Conservation (phyloP, 2,113 vertebrate genomes). For the Monopterus albus region DNA sequence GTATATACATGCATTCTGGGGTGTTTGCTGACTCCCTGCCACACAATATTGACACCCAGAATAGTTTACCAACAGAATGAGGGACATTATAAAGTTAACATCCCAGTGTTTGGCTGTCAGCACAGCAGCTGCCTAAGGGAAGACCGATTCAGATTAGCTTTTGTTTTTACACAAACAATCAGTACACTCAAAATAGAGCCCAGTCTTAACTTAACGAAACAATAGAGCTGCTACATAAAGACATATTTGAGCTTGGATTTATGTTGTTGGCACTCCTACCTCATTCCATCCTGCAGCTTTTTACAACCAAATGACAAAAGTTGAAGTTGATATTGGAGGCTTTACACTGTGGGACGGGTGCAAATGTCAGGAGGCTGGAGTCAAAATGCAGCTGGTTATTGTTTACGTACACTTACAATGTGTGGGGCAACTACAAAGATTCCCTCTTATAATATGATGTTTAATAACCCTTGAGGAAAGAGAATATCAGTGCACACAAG, state of each 20-base stretch:
- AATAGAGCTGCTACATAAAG: conserved; percentile 25
- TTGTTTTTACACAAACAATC: conserved; percentile 51
- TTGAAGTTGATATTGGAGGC: conserved; percentile 4
- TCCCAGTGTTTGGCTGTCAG: conserved; percentile 45
- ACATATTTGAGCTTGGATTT: conserved; percentile 33
- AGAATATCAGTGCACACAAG: background rate
- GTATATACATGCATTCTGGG: background rate
- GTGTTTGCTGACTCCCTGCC: conserved; percentile 7
- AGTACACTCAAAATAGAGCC: conserved; percentile 35
- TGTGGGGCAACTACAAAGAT: no score
- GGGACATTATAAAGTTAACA: conserved; percentile 42
- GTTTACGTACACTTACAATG: no score
- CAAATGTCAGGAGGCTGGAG: conserved; percentile 16
- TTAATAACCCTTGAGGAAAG: background rate
- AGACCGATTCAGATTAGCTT: conserved; percentile 39
- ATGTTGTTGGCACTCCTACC: conserved; percentile 17
- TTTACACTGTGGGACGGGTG: background rate
- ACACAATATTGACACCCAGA: conserved; percentile 30
- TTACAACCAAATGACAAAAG: conserved; percentile 13
- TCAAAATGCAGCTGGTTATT: background rate
- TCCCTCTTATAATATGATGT: no score
- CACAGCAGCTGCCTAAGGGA: conserved; percentile 27
- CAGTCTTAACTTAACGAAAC: conserved; percentile 21
- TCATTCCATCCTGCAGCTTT: conserved; percentile 18
- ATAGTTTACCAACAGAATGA: conserved; percentile 50